Conservation (phyloP, 2,888 invertebrate species). For the Uloborus plumipes region DNA sequence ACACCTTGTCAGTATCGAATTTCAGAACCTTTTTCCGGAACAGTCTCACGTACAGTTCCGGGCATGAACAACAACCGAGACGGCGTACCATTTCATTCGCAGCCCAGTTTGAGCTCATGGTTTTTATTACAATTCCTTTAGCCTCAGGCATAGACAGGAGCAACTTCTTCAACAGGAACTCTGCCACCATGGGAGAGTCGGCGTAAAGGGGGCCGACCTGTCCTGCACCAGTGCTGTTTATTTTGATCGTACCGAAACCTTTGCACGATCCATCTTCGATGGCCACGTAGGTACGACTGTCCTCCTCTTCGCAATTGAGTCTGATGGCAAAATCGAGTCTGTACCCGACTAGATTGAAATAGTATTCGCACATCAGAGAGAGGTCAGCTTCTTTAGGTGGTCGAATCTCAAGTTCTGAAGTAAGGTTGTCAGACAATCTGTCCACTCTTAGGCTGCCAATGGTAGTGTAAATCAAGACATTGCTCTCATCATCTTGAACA, state of each 20-base stretch:
- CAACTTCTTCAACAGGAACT: constrained; percentile 20
- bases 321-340: constrained; percentile 4
- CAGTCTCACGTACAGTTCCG: too few relatives aligned
- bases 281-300: constrained; percentile 35
- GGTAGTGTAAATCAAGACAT: neutral
- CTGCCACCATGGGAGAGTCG: constrained; percentile 41
- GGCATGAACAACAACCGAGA: neutral
- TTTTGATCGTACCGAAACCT: constrained; percentile 33
- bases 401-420: constrained; percentile 10
- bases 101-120: constrained; percentile 10
- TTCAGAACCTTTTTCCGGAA: neutral
- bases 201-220: constrained; percentile 52
- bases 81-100: constrained; percentile 14
- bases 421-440: neutral
- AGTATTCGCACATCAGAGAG: constrained; percentile 15
- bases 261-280: constrained; percentile 16
- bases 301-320: constrained; percentile 10
- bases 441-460: neutral
- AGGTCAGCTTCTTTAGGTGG: neutral
- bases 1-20: constrained; percentile 22
- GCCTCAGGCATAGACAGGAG: constrained; percentile 1
- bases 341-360: constrained; percentile 13
- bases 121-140: constrained; percentile 17
- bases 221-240: neutral
- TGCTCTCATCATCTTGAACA: constrained; percentile 1